phyloP scores from a whole-genome alignment of 1,140 invertebrate species.

The Anthonomus grandis region DNA sequence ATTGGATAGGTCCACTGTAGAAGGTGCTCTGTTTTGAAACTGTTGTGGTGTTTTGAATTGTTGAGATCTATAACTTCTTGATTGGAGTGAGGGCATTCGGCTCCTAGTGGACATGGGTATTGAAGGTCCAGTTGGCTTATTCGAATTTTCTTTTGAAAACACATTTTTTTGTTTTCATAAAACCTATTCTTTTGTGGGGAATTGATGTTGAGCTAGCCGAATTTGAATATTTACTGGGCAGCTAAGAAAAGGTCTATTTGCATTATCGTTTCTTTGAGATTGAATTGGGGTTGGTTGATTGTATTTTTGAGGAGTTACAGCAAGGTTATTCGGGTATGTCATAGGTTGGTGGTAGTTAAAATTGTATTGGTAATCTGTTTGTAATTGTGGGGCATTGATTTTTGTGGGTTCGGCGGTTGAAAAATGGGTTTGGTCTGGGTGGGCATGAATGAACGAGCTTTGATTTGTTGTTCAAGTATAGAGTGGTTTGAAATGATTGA shows the following conservation, averaged over 20 bases:
- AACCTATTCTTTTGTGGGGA: constrained; percentile 25
- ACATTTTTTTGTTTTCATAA: constrained; percentile 29
- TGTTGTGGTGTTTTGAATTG: neutral
- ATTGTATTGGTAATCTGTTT: neutral
- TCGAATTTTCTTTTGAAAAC: too few relatives aligned
- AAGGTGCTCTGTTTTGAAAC: neutral
- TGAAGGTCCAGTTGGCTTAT: neutral
- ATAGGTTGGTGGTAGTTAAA: neutral
- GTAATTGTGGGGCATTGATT: neutral
- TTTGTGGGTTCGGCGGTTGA: neutral
- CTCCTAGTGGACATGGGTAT: neutral
- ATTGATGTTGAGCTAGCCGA: constrained; percentile 15
- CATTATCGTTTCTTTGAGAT: too few relatives aligned
- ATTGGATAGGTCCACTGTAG: neutral
- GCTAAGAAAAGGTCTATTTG: too few relatives aligned
- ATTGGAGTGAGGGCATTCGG: neutral
- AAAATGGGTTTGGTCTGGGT: neutral
- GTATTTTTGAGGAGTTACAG: too few relatives aligned
- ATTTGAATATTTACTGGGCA: constrained; percentile 17
- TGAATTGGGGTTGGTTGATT: too few relatives aligned
- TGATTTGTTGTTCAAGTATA: constrained; percentile 7
- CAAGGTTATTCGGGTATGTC: neutral
- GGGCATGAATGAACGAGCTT: neutral
- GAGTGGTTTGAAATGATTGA: neutral
- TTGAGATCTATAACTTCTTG: neutral